Base-by-base conservation (phyloP, 2,113 vertebrate species). In the Carassius auratus region DNA sequence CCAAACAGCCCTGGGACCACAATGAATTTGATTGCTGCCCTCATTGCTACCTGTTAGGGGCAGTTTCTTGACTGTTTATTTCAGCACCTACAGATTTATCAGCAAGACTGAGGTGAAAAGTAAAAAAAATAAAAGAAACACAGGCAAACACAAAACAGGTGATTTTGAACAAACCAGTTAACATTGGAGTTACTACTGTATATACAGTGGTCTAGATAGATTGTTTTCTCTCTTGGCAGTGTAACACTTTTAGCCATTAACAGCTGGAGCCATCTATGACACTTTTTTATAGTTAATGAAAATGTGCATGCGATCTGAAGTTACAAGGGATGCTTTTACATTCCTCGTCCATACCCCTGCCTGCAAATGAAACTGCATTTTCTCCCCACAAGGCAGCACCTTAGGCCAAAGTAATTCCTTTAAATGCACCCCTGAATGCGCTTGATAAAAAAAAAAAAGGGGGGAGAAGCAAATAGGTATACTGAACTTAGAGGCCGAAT, bases 351-450 rank as follows among this genome's bases (percentile, higher is more conserved):
- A 64, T 48, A 66, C 73, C 50, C 68, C 64, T 81, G 85, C 83
- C 79, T 30, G 71, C 81, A 82, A 81, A 84, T 66, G 82, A 83
- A 87, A 87, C 61, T 78, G 48, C 82, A 88, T 88, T 87, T 85
- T 79, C 85, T 88, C 82, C 85, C 85, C 85, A 86, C 85, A 75
- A 85, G 88, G 86, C 74, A 90, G 87, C 87, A 88, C 83, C 85
- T 88, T 88, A 85, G 76, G 83, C 87, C 85, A 84, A 78, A 86
- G 85, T 87, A 86, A 86, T 88, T 76, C 85, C 75, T 85, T 83
- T 81, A 86, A 86, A 86, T 83, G 79, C 80, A 79, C 84, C 85
- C 81, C 74, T 76, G 82, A 85, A 88, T 36, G 64, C 21, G 23
- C 45, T 69, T 84, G 84, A 80, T 90, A 66, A 87, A 84, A 86